A percentile compares a stretch with the other conserved stretches of the same genome.
These are phyloP conservation scores for Drosophila hamatofila DNA, from an alignment of 2,888 invertebrate genomes.

Conservation along the genomic window DNA sequence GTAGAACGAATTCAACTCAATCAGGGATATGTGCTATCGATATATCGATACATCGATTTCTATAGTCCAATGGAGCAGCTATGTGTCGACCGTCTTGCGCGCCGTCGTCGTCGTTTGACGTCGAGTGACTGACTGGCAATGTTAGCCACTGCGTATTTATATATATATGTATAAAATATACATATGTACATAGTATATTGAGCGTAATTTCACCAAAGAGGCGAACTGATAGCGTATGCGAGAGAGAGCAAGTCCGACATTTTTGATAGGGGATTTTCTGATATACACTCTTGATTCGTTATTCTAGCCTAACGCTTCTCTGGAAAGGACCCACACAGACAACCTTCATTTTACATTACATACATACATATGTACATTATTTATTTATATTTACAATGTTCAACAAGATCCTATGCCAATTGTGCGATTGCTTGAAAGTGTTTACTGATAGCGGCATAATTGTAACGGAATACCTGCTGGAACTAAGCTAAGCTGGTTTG, in stretches of 20 bases:
- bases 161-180: constrained; percentile 15
- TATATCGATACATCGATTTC: constrained; percentile 42
- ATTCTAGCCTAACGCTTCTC: constrained; percentile 26
- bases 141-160: constrained; percentile 32
- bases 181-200: constrained; percentile 11
- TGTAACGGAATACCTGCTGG: not conserved
- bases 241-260: constrained; percentile 25
- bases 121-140: constrained; percentile 45
- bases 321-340: constrained; percentile 17
- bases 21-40: constrained; percentile 27
- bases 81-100: constrained; percentile 17
- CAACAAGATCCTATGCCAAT: not conserved
- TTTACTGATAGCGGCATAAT: constrained; percentile 18
- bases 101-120: constrained; percentile 39
- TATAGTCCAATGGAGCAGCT: constrained; percentile 36
- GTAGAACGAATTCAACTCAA: constrained; percentile 34
- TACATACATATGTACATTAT: not conserved
- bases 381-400: constrained; percentile 18
- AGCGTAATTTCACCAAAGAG: constrained; percentile 22
- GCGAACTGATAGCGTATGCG: constrained; percentile 41
- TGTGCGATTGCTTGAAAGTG: not conserved
- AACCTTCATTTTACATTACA: not conserved
- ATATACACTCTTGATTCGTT: constrained; percentile 40
- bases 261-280: constrained; percentile 55
- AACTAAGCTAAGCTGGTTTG: not conserved